phyloP scores from a whole-genome alignment of 2,797 vertebrate genomes.

The Smutsia temminckii region DNA sequence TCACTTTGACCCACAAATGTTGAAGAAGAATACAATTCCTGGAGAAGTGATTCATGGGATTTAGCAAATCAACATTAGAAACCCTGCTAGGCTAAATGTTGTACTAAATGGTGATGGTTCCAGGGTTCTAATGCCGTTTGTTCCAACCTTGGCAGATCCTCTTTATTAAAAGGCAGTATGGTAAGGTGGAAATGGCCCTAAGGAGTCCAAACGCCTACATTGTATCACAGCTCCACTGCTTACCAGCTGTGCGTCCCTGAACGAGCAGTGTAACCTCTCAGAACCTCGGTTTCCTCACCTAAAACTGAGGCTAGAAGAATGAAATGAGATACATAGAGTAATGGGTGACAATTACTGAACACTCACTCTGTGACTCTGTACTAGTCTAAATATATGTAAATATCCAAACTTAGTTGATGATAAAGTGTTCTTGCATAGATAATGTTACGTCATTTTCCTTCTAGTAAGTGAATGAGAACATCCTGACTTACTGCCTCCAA shows the following conservation, averaged over 20 bases:
- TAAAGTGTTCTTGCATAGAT: neutral
- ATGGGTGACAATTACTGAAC: neutral
- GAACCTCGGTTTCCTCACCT: neutral
- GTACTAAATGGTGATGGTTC: neutral
- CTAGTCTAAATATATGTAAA: neutral
- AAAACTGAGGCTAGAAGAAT: neutral
- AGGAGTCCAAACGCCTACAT: neutral
- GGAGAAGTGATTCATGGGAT: neutral
- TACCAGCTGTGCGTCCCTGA: neutral
- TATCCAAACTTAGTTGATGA: neutral
- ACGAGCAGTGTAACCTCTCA: neutral
- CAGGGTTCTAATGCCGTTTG: neutral
- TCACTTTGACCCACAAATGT: neutral
- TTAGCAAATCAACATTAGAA: neutral
- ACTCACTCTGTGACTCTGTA: neutral
- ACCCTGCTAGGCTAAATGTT: neutral
- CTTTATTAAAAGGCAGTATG: neutral
- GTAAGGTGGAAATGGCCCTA: neutral
- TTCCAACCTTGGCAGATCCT: neutral
- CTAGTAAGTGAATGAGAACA: neutral
- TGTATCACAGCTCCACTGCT: neutral
- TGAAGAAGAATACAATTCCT: neutral
- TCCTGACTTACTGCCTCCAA: neutral
- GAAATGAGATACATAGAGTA: neutral
- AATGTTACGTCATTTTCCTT: neutral